A percentile compares a stretch with the other conserved stretches of the same genome.
phyloP scores from a whole-genome alignment of 1,140 invertebrate species.

The Magallana angulata region DNA sequence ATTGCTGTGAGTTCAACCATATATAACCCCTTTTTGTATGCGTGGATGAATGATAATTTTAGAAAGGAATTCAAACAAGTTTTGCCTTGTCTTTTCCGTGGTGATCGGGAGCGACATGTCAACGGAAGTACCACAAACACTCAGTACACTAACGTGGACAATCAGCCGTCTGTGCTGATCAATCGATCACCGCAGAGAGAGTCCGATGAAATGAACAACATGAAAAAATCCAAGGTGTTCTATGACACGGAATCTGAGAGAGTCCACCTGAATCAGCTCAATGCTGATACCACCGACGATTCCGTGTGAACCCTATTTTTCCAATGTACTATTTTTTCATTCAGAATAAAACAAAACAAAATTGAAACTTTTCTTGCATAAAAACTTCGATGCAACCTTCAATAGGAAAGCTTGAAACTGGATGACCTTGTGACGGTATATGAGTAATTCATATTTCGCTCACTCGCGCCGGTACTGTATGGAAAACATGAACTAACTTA shows the following conservation, averaged over 20 bases:
- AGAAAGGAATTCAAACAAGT: conserved; percentile 91
- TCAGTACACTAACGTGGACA: conserved; percentile 76
- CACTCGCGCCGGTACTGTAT: too few species aligned
- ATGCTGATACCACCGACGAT: conserved; percentile 5
- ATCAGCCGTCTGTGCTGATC: conserved; percentile 71
- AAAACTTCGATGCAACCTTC: too few species aligned
- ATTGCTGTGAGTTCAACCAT: conserved; percentile 97
- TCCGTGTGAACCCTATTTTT: neutral
- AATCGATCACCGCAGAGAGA: conserved; percentile 73
- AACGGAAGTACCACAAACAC: conserved; percentile 68
- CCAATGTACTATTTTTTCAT: neutral
- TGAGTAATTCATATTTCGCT: too few species aligned
- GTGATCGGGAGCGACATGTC: conserved; percentile 57
- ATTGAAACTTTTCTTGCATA: too few species aligned
- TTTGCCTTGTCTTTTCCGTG: conserved; percentile 74
- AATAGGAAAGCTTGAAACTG: too few species aligned
- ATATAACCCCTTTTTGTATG: conserved; percentile 97
- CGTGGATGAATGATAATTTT: conserved; percentile 99
- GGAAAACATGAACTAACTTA: too few species aligned
- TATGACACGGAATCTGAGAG: conserved; percentile 76
- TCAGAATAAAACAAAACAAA: neutral
- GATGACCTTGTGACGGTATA: too few species aligned
- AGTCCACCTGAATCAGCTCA: conserved; percentile 68
- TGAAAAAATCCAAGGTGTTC: conserved; percentile 72
- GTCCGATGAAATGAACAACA: conserved; percentile 66